phyloP scores from a whole-genome alignment of 2,888 invertebrate genomes.

The Hymenopus coronatus region DNA sequence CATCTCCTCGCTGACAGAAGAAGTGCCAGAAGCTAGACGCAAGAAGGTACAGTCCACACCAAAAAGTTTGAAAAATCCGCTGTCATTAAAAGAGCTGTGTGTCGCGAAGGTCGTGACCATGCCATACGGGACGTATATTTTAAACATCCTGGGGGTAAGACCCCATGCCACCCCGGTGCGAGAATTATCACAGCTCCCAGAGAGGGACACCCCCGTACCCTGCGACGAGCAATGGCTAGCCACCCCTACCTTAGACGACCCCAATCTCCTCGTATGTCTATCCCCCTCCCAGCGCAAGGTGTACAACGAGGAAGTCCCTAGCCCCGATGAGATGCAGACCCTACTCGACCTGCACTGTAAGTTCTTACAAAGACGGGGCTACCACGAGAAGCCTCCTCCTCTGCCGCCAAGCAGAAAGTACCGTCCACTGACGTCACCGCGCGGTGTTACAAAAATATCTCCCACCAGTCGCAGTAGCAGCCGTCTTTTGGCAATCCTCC shows the following conservation, averaged over 20 bases:
- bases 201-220: neutral
- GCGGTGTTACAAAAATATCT: slow-evolving; percentile 3
- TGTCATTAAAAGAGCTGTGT: slow-evolving; percentile 61
- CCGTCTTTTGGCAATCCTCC: slow-evolving; percentile 30
- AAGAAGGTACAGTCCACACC: neutral
- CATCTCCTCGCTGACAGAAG: neutral
- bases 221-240: slow-evolving; percentile 53
- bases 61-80: neutral
- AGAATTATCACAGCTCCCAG: neutral
- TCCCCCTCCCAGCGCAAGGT: slow-evolving; percentile 62
- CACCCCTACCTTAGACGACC: slow-evolving; percentile 59
- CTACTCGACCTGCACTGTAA: slow-evolving; percentile 68
- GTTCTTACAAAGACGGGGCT: slow-evolving; percentile 62
- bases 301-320: slow-evolving; percentile 27
- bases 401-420: neutral
- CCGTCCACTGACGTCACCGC: neutral
- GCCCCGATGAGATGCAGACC: slow-evolving; percentile 53
- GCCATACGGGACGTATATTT: slow-evolving; percentile 66
- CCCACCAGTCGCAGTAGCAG: slow-evolving; percentile 9
- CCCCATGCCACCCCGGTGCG: neutral
- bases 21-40: neutral
- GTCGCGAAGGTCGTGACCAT: slow-evolving; percentile 61
- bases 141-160: slow-evolving; percentile 40
- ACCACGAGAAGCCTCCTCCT: slow-evolving; percentile 47
- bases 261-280: slow-evolving; percentile 62